Percentiles rank a stretch among this genome's conserved stretches.
Conservation (phyloP, 2,113 vertebrate genomes). For the Carassius carassius region DNA sequence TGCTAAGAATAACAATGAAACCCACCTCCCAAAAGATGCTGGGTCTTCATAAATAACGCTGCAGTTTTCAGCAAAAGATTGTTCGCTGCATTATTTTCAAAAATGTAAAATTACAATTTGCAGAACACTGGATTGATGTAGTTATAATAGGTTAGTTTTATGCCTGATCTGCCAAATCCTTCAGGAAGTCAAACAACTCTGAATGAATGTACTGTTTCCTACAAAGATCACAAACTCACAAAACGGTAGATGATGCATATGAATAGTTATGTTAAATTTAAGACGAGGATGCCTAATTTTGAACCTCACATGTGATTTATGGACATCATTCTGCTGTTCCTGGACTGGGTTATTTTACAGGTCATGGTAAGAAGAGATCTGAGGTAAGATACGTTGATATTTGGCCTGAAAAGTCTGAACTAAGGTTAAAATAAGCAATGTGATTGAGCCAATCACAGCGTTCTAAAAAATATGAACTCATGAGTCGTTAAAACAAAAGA, state of each 20-base stretch:
- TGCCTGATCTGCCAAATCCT: constrained; percentile 62
- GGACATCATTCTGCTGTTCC: constrained; percentile 68
- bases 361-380: constrained; percentile 71
- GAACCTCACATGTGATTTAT: constrained; percentile 73
- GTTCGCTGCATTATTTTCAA: too few species aligned
- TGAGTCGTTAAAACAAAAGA: neutral
- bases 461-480: neutral
- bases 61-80: constrained; percentile 27
- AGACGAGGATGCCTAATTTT: neutral
- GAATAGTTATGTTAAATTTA: too few species aligned
- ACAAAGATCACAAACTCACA: constrained; percentile 1
- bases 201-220: constrained; percentile 78
- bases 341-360: constrained; percentile 70
- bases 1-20: neutral
- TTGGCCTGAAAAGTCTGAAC: neutral
- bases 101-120: neutral
- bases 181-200: constrained; percentile 76
- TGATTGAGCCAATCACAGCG: neutral
- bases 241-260: too few species aligned
- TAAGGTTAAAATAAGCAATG: neutral
- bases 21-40: neutral
- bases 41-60: constrained; percentile 51
- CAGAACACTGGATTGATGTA: neutral
- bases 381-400: constrained; percentile 39
- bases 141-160: neutral